Evolutionary conservation across 2,113 vertebrate species (phyloP), one percentile per base, ranked within the genome.

Genomic region (Atractosteus spatula): DNA sequence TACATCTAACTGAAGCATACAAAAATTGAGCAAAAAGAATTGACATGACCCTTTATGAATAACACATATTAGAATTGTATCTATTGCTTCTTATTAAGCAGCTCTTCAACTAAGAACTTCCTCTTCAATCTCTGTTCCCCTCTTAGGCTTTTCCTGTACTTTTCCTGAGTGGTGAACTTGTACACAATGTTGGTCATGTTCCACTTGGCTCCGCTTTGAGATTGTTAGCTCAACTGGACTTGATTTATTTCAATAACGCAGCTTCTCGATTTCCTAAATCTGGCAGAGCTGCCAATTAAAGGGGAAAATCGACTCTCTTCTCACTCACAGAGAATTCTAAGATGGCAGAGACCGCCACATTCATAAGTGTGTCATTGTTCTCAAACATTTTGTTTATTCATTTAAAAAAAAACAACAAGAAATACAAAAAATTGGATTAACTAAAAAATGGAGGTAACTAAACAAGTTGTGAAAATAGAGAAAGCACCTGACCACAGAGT

Each of bases 181-280:
- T 67, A 47, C 63, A 11, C 14, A 41, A 47, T 14, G 54, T 41
- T 66, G 77, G 76, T 63, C 66, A 2, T 42, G 55, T 55, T 55
- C 69, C 44, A 68, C 72, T 56, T 14, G 61, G 44, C 74, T 65
- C 44, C 14, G 72, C 71, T 71, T 42, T 59, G 66, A 61, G 55
- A 64, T 71, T 76, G 77, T 72, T 61, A 66, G 74, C 71, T 29
- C 29, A 29, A 29, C 29, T 29, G 29, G 29, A 29, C 29, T 70
- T 78, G 81, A 82, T 78, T 80, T 71, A 80, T 78, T 78, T 73
- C 71, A 68, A 70, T 66, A 75, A 42, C 71, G 56, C 65, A 61
- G 68, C 29, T 64, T 71, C 63, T 59, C 47, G 12, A n/a, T 65
- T 51, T 74, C 68, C 68, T 80, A 77, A 63, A 72, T 71, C 68